Percentiles rank a stretch among this genome's conserved stretches.
Conservation (phyloP, 2,797 vertebrate genomes). For the Centroberyx gerrardi region DNA sequence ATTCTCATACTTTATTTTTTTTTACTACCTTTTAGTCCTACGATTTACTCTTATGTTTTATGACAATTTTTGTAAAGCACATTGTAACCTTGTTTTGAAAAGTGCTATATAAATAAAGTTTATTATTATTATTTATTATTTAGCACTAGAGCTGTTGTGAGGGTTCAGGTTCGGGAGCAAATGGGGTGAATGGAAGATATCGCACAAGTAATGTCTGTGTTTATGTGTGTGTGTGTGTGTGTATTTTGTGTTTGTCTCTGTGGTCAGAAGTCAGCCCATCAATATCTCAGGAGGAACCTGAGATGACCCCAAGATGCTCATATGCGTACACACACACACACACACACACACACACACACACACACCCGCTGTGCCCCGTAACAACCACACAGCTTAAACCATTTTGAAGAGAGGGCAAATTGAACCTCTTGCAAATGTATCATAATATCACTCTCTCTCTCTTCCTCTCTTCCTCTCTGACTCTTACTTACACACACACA, state of each 20-base stretch:
- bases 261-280: background rate
- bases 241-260: background rate
- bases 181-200: too few species aligned
- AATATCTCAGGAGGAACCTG: slow-evolving; percentile 8
- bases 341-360: background rate
- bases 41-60: too few species aligned
- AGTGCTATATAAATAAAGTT: too few species aligned
- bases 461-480: slow-evolving; percentile 42
- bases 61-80: too few species aligned
- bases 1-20: too few species aligned
- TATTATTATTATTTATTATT: too few species aligned
- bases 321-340: background rate
- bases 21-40: too few species aligned
- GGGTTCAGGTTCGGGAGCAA: too few species aligned
- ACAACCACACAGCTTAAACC: slow-evolving; percentile 26
- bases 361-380: slow-evolving; percentile 1
- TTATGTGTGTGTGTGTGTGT: background rate
- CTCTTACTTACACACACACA: slow-evolving; percentile 22
- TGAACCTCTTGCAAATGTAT: slow-evolving; percentile 46
- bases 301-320: slow-evolving; percentile 28
- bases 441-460: slow-evolving; percentile 46
- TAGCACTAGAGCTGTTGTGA: too few species aligned
- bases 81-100: too few species aligned
- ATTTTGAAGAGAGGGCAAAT: slow-evolving; percentile 46
- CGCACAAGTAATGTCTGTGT: too few species aligned